A percentile compares a stretch with the other conserved stretches of the same genome.
phyloP scores from a whole-genome alignment of 2,888 invertebrate species.

The Metalampra italica region DNA sequence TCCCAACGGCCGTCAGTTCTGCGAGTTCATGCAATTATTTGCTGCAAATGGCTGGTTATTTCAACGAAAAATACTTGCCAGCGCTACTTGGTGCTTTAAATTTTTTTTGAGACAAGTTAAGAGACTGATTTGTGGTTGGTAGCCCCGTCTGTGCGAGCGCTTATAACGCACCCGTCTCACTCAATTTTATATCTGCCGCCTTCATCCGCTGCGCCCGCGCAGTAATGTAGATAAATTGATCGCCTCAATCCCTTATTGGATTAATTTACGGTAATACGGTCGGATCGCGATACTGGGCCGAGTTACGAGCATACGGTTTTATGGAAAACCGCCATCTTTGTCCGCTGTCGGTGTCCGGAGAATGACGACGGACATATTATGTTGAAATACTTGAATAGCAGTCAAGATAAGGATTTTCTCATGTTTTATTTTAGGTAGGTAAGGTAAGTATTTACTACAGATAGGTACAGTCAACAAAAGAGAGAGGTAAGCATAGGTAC shows the following conservation, averaged over 20 bases:
- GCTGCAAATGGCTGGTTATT: too few relatives aligned
- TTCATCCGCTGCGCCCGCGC: constrained; percentile 46
- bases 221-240: constrained; percentile 62
- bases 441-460: too few relatives aligned
- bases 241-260: constrained; percentile 60
- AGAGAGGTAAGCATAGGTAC: too few relatives aligned
- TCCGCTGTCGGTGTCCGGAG: constrained; percentile 29
- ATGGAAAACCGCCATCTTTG: constrained; percentile 70
- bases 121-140: too few relatives aligned
- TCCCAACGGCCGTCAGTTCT: too few relatives aligned
- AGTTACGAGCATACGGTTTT: constrained; percentile 73
- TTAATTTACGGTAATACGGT: constrained; percentile 68
- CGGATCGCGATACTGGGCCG: constrained; percentile 58
- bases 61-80: too few relatives aligned
- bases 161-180: constrained; percentile 10
- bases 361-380: not conserved
- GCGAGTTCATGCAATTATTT: too few relatives aligned
- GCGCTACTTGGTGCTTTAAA: too few relatives aligned
- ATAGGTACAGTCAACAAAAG: too few relatives aligned
- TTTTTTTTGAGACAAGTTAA: too few relatives aligned
- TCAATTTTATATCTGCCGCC: constrained; percentile 25
- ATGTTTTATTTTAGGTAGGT: too few relatives aligned
- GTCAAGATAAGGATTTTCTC: too few relatives aligned
- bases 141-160: constrained; percentile 3
- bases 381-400: not conserved